A percentile compares a stretch with the other conserved stretches of the same genome.
Evolutionary conservation across 2,113 vertebrate genomes (phyloP).

Genomic region (Lepus americanus): DNA sequence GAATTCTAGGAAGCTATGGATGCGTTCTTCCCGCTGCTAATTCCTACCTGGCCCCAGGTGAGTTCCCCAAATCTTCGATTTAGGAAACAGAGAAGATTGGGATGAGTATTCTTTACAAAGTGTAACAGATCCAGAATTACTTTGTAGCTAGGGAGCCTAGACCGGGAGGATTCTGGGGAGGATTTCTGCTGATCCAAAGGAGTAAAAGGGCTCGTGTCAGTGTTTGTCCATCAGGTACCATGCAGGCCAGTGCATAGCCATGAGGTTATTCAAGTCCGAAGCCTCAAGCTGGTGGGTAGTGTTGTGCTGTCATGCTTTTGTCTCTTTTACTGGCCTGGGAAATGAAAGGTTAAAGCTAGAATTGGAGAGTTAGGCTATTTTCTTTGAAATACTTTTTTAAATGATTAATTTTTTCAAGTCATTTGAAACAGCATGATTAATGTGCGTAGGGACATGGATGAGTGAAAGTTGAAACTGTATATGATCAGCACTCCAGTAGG

Average conservation of each 20-base stretch:
- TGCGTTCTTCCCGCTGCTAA: background rate
- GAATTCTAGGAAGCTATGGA: background rate
- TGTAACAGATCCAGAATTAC: background rate
- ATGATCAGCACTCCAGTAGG: background rate
- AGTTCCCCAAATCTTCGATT: background rate
- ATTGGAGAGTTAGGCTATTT: background rate
- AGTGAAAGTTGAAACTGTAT: background rate
- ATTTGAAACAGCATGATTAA: background rate
- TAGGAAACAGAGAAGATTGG: background rate
- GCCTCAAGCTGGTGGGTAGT: background rate
- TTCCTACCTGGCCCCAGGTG: background rate
- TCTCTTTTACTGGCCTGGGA: background rate
- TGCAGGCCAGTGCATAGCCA: background rate
- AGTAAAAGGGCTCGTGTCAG: background rate
- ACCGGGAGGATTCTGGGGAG: background rate
- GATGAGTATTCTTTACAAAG: background rate
- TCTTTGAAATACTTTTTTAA: background rate
- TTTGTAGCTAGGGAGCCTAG: background rate
- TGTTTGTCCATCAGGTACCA: background rate
- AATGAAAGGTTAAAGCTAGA: background rate
- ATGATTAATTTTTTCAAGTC: background rate
- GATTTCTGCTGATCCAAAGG: background rate
- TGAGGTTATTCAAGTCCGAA: background rate
- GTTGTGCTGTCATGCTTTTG: background rate
- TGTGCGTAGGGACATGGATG: accelerated